Evolutionary conservation across 2,797 vertebrate species (phyloP).

Genomic region (Spinibarbus caldwelli): DNA sequence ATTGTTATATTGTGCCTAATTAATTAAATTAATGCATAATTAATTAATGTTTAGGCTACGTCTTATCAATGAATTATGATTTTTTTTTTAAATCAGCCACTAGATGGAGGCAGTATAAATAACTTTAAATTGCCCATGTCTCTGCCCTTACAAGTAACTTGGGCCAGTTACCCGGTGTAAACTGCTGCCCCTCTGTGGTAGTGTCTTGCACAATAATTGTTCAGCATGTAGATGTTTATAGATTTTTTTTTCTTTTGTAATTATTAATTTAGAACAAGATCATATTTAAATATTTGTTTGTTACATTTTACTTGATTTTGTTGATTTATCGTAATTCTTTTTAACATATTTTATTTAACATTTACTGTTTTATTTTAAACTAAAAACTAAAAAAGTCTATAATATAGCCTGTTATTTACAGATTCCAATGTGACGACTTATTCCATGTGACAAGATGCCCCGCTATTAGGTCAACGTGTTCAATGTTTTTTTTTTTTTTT

Average conservation of each 20-base stretch:
- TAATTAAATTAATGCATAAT: background rate
- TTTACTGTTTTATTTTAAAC: too few relatives aligned
- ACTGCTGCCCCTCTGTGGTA: slow-evolving; percentile 28
- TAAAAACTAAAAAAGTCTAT: background rate
- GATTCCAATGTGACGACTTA: background rate
- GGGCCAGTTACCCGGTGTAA: background rate
- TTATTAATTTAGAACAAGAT: background rate
- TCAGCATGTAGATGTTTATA: background rate
- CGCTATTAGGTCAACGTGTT: background rate
- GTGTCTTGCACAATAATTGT: background rate
- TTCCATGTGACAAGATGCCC: background rate
- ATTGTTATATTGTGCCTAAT: background rate
- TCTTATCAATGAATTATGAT: background rate
- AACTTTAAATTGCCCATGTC: background rate
- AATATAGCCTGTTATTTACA: background rate
- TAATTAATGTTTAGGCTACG: background rate
- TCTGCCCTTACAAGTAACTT: too few relatives aligned
- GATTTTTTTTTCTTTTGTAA: background rate
- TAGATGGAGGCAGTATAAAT: slow-evolving; percentile 39
- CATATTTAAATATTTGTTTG: too few relatives aligned
- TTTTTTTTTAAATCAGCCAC: slow-evolving; percentile 18
- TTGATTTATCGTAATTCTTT: background rate
- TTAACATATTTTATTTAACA: background rate
- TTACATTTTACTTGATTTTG: background rate
- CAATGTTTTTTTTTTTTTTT: background rate